These are phyloP conservation scores for Pseudanteris insignis DNA, from an alignment of 2,888 invertebrate species.

Conservation along the genomic window DNA sequence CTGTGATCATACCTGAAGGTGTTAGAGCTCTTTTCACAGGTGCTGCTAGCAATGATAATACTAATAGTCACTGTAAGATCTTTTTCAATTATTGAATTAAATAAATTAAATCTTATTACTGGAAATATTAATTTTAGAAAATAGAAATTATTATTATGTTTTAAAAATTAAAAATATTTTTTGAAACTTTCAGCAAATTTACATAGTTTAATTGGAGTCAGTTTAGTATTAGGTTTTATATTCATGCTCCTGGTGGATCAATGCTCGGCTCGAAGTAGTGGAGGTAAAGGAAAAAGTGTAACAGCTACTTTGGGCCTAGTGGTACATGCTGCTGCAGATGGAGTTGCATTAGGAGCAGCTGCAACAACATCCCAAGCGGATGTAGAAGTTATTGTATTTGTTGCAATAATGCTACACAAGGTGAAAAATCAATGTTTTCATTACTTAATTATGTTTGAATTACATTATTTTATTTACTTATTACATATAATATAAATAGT, in stretches of 20 bases:
- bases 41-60: constrained; percentile 44
- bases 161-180: too few species aligned
- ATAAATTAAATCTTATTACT: too few species aligned
- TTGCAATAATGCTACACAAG: constrained; percentile 99
- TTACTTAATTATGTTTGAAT: too few species aligned
- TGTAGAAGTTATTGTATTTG: constrained; percentile 96
- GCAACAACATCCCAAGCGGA: constrained; percentile 95
- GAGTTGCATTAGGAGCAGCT: constrained; percentile 97
- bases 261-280: constrained; percentile 70
- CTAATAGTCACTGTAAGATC: constrained; percentile 35
- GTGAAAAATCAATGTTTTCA: too few species aligned
- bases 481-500: too few species aligned
- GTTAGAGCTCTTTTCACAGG: constrained; percentile 79
- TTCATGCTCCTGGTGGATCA: constrained; percentile 98
- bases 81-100: too few species aligned
- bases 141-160: too few species aligned
- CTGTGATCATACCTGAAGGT: constrained; percentile 98
- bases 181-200: constrained; percentile 71
- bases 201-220: constrained; percentile 88
- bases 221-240: constrained; percentile 93
- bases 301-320: constrained; percentile 97
- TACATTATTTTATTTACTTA: too few species aligned
- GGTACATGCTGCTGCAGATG: constrained; percentile 99
- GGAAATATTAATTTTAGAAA: too few species aligned
- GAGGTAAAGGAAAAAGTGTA: constrained; percentile 78